Evolutionary conservation across 2,113 vertebrate genomes (phyloP).

Genomic region (Indicator indicator): DNA sequence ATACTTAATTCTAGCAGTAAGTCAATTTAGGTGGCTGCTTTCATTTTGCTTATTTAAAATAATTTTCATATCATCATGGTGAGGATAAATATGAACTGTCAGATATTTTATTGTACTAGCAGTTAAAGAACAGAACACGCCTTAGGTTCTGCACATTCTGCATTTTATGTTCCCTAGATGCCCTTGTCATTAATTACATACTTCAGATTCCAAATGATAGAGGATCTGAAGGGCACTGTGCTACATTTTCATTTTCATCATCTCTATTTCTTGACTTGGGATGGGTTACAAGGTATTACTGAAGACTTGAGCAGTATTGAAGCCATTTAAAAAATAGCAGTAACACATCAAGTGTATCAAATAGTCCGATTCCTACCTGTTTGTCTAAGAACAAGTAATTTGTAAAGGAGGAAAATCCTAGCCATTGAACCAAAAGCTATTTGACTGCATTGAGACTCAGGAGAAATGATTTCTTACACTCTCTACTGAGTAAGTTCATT

Average conservation of each 20-base stretch:
- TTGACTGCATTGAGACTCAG: neutral
- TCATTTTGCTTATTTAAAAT: neutral
- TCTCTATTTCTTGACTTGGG: neutral
- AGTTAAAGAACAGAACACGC: neutral
- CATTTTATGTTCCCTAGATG: neutral
- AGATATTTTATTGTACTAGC: neutral
- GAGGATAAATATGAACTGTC: neutral
- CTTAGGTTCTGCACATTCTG: neutral
- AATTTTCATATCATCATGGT: neutral
- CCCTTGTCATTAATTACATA: constrained; percentile 37
- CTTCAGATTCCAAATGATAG: neutral
- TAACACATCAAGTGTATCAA: neutral
- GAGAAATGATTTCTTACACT: neutral
- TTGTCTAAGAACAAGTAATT: neutral
- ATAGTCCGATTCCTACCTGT: neutral
- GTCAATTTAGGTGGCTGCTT: neutral
- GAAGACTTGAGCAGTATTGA: neutral
- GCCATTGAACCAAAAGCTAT: neutral
- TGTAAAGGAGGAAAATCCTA: neutral
- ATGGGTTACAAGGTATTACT: neutral
- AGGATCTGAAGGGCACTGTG: neutral
- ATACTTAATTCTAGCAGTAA: neutral
- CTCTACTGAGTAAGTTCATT: neutral
- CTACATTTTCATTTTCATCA: constrained; percentile 1
- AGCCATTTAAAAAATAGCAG: neutral